A percentile compares a stretch with the other conserved stretches of the same genome.
Conservation (phyloP, 2,888 invertebrate species). For the Gari tellinella region DNA sequence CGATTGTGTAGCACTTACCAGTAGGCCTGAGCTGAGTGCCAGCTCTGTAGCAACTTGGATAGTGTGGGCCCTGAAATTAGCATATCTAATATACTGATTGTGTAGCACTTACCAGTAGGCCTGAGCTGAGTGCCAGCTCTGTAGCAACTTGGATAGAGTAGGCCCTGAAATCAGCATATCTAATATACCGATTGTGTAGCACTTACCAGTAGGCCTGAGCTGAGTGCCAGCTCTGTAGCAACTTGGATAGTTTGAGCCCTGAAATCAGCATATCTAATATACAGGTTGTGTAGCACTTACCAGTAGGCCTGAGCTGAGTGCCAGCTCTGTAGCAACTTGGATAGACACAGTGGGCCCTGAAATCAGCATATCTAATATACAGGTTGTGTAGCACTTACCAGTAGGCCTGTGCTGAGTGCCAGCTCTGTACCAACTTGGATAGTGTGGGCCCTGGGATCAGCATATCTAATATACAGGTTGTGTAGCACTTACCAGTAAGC, state of each 20-base stretch:
- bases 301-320: constrained; percentile 92
- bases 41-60: constrained; percentile 93
- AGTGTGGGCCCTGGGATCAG: constrained; percentile 92
- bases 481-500: constrained; percentile 92
- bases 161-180: constrained; percentile 94
- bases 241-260: constrained; percentile 92
- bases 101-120: constrained; percentile 92
- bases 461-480: too few species aligned
- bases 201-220: constrained; percentile 92
- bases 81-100: too few species aligned
- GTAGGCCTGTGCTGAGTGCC: constrained; percentile 91
- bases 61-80: too few species aligned
- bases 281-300: too few species aligned
- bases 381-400: constrained; percentile 88
- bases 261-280: constrained; percentile 94
- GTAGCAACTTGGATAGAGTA: constrained; percentile 92
- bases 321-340: constrained; percentile 92
- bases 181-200: too few species aligned
- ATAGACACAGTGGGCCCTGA: too few species aligned
- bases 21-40: constrained; percentile 91
- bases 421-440: constrained; percentile 93
- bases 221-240: constrained; percentile 93
- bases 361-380: constrained; percentile 94
- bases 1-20: too few species aligned
- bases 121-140: constrained; percentile 92